Conservation (phyloP, 2,888 invertebrate species). For the Acanthosepion lycidas region DNA sequence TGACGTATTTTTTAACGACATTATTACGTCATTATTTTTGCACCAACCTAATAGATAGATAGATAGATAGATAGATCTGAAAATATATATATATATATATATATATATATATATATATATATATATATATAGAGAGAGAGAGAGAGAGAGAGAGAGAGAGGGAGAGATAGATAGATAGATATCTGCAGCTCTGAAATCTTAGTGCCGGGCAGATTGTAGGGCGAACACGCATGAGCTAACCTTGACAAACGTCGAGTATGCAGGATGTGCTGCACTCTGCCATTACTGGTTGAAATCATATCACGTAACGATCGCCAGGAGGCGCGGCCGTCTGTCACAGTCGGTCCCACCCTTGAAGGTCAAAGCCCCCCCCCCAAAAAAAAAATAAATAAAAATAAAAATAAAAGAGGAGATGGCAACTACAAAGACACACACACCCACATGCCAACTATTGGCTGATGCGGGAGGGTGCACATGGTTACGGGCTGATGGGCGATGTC, state of each 20-base stretch:
- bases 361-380: not conserved
- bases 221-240: not conserved
- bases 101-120: too few species aligned
- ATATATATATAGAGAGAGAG: too few species aligned
- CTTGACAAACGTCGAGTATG: slow-evolving; percentile 13
- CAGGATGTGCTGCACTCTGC: not conserved
- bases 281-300: slow-evolving; percentile 33
- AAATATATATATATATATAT: too few species aligned
- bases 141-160: too few species aligned
- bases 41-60: too few species aligned
- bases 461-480: not conserved
- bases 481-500: not conserved
- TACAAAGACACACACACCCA: not conserved
- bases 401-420: not conserved
- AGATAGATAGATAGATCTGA: too few species aligned
- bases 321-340: not conserved
- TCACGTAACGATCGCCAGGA: not conserved
- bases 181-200: not conserved
- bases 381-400: not conserved
- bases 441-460: not conserved
- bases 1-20: too few species aligned
- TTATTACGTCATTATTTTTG: too few species aligned
- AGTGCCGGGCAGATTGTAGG: not conserved
- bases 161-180: too few species aligned
- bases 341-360: not conserved